These are phyloP conservation scores for Cyanoliseus patagonus DNA, from an alignment of 2,113 vertebrate species.

Conservation along the genomic window DNA sequence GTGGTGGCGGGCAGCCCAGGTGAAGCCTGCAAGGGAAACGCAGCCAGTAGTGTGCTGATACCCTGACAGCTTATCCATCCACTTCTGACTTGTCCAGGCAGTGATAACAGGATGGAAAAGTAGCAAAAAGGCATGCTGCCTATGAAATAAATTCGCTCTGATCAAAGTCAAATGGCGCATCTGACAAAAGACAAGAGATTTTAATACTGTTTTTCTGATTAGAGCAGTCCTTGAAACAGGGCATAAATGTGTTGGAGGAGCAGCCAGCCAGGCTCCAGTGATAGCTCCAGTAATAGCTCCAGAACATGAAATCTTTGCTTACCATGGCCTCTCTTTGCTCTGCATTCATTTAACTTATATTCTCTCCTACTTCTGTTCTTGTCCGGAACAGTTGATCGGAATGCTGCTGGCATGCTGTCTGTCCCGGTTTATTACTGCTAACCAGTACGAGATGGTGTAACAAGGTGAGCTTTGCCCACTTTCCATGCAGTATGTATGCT, in stretches of 20 bases:
- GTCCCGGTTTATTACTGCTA: slow-evolving; percentile 98
- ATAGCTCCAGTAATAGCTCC: neutral
- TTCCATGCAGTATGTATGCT: neutral
- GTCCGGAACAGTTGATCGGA: slow-evolving; percentile 87
- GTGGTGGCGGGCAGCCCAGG: neutral
- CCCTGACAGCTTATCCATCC: neutral
- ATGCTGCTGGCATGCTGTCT: slow-evolving; percentile 99
- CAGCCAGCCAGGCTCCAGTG: neutral
- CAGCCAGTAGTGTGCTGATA: neutral
- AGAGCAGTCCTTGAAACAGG: neutral
- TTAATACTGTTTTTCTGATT: neutral
- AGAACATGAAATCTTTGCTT: neutral
- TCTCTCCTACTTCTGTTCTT: neutral
- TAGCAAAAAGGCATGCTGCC: neutral
- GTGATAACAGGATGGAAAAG: neutral
- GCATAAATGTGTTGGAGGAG: neutral
- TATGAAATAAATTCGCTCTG: neutral
- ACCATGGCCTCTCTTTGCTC: neutral
- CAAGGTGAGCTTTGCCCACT: slow-evolving; percentile 72
- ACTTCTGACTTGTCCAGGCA: neutral
- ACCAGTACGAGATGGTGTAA: slow-evolving; percentile 99
- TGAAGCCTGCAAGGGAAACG: neutral
- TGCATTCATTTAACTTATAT: neutral
- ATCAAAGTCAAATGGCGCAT: neutral
- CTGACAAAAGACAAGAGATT: neutral